Percentiles rank a stretch among this genome's conserved stretches.
Conservation (phyloP, 1,140 invertebrate species). For the Aphelinus atriplicis region DNA sequence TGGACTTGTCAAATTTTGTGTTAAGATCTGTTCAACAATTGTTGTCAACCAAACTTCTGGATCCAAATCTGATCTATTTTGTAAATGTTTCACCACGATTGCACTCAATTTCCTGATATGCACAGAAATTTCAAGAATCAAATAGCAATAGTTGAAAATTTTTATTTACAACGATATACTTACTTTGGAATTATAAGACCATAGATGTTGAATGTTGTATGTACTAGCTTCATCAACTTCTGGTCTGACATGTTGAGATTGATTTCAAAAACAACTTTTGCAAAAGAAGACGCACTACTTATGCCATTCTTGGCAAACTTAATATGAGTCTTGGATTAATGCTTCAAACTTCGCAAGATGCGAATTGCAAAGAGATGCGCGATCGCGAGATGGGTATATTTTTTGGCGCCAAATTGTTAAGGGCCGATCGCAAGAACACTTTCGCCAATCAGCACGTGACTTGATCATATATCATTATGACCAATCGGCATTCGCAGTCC, state of each 20-base stretch:
- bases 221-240: conserved; percentile 54
- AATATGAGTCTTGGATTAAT: too few species aligned
- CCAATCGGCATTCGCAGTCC: too few species aligned
- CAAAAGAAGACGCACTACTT: too few species aligned
- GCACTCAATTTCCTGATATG: conserved; percentile 70
- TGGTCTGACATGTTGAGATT: conserved; percentile 15
- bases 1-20: conserved; percentile 75
- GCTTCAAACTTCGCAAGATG: too few species aligned
- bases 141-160: not conserved
- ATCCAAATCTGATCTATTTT: conserved; percentile 64
- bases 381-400: too few species aligned
- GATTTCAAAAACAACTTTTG: too few species aligned
- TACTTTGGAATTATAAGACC: conserved; percentile 66
- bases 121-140: conserved; percentile 19
- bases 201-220: conserved; percentile 66
- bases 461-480: too few species aligned
- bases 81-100: conserved; percentile 69
- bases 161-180: conserved; percentile 29
- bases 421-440: too few species aligned
- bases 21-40: conserved; percentile 75
- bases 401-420: too few species aligned
- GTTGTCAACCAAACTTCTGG: conserved; percentile 71
- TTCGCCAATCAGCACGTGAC: too few species aligned
- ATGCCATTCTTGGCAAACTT: too few species aligned
- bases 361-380: too few species aligned